Base-by-base conservation (phyloP, 2,888 invertebrate species). In the Polyommatus icarus region DNA sequence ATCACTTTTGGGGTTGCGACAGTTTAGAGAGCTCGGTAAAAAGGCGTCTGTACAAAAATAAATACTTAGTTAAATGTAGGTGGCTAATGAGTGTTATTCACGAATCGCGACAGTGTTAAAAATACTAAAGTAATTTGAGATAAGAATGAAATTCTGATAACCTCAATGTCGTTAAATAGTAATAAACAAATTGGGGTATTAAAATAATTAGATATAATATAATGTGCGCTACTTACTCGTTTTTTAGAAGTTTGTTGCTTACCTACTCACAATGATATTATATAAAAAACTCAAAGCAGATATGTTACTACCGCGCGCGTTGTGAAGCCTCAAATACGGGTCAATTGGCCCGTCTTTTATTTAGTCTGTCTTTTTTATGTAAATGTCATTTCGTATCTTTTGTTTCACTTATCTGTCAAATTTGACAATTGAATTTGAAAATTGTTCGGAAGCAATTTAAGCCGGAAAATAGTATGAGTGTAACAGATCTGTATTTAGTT, bases 1-100 rank as follows among this genome's bases (percentile, higher is more conserved):
- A 72, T 40, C 40, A n/a, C 67, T 72, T 40, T 72, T 40, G 72
- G 72, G 72, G 20, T 40, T 40, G 72, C 40, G 36, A 40, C 72
- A 36, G 40, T 71, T 71, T 71, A 7, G 29, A 72, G 72, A 20
- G 72, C 20, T 20, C 18, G n/a, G 40, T 72, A n/a, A 40, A 72
- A 72, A 40, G 72, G 67, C 15, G 15, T 67, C 5, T 67, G 67
- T 67, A 67, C 29, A 24, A 24, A 61, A 10, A 24, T 61, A 61
- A 12, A 10, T n/a, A 4, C 12, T 4, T 20, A 4, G 12, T 12
- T 59, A 20, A 59, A 59, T 61, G 24, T 61, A 61, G 29, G 15
- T 67, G 29, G 67, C 67, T 67, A 32, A 67, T 67, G 67, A 67
- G 29, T 2, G 32, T 67, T 67, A 24, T 61, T 61, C 61, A 32